phyloP scores from a whole-genome alignment of 2,113 vertebrate genomes.

The Mirounga angustirostris region DNA sequence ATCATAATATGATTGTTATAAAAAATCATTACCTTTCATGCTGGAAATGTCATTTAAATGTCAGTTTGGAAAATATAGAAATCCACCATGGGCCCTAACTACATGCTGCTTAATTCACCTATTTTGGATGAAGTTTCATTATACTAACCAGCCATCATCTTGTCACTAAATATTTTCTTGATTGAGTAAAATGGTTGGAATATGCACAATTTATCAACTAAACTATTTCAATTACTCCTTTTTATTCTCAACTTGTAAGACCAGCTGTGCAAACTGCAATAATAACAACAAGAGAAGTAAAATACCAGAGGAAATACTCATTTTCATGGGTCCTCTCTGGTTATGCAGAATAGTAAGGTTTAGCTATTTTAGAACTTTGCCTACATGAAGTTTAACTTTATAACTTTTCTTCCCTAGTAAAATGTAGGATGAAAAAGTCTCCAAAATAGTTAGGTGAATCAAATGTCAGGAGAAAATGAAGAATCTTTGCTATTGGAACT shows the following conservation, averaged over 20 bases:
- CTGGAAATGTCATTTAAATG: conserved; percentile 69
- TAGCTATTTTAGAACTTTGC: not conserved
- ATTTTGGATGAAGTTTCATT: conserved; percentile 61
- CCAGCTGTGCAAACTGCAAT: not conserved
- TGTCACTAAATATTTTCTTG: conserved; percentile 58
- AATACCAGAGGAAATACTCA: not conserved
- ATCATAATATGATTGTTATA: conserved; percentile 48
- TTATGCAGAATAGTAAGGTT: not conserved
- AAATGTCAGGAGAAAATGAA: not conserved
- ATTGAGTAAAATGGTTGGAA: not conserved
- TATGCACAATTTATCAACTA: not conserved
- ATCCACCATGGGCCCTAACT: conserved; percentile 19
- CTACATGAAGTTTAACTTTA: not conserved
- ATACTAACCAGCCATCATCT: conserved; percentile 38
- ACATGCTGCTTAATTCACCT: conserved; percentile 25
- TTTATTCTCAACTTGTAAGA: conserved; percentile 13
- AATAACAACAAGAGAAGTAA: not conserved
- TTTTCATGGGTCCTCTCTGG: not conserved
- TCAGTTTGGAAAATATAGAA: conserved; percentile 68
- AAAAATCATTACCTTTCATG: conserved; percentile 69
- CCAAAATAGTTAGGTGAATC: not conserved
- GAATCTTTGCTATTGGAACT: not conserved
- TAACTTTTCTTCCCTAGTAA: not conserved
- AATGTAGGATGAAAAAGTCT: not conserved
- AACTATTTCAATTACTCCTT: not conserved